Evolutionary conservation across 2,888 invertebrate genomes (phyloP).

Genomic region (Theodoxus fluviatilis): DNA sequence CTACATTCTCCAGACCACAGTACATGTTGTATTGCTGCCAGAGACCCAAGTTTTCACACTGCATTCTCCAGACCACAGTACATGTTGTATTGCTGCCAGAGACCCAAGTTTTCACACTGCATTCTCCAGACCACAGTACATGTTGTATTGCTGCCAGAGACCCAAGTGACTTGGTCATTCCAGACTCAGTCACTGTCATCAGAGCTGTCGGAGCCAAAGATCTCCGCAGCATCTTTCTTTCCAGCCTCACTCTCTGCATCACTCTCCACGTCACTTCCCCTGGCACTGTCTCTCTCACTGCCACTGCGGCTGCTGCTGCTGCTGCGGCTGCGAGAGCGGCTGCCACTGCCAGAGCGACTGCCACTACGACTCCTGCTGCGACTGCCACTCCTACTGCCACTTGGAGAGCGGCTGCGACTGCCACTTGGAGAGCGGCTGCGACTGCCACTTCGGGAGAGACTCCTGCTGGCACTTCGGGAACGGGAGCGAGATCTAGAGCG

Average conservation of each 20-base stretch:
- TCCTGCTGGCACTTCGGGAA: conserved; percentile 34
- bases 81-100: too few relatives aligned
- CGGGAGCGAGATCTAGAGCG: conserved; percentile 37
- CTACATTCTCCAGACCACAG: too few relatives aligned
- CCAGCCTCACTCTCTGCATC: conserved; percentile 50
- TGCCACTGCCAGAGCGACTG: conserved; percentile 32
- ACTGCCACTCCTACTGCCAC: conserved; percentile 36
- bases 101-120: too few relatives aligned
- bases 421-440: conserved; percentile 35
- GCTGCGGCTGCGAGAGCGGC: conserved; percentile 38
- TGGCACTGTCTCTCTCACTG: conserved; percentile 39
- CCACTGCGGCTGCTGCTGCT: conserved; percentile 37
- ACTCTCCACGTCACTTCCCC: conserved; percentile 49
- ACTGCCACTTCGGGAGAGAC: conserved; percentile 37
- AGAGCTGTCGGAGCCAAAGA: conserved; percentile 55
- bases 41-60: too few relatives aligned
- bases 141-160: too few relatives aligned
- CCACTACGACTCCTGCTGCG: conserved; percentile 38
- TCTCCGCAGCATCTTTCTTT: conserved; percentile 60
- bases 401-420: conserved; percentile 35
- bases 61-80: too few relatives aligned
- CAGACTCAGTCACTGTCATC: conserved; percentile 40
- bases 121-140: too few relatives aligned
- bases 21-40: too few relatives aligned
- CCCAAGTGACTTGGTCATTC: too few relatives aligned